Conservation (phyloP, 2,888 invertebrate species). For the Linyphia triangularis region DNA sequence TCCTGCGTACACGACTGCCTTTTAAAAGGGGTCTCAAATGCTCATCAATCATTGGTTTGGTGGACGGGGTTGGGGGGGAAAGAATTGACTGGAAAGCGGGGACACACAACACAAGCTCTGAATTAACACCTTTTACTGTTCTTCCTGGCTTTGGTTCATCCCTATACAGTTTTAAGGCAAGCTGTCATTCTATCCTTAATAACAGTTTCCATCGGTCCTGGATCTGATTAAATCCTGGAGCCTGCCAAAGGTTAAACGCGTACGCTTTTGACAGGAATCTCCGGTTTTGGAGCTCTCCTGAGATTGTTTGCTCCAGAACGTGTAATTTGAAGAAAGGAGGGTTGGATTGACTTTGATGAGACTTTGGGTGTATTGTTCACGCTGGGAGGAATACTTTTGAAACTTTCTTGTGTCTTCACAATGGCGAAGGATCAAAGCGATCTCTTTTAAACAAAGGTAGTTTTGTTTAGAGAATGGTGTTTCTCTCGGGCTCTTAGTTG, state of each 20-base stretch:
- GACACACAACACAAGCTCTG: constrained; percentile 53
- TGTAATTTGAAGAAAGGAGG: constrained; percentile 63
- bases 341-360: neutral
- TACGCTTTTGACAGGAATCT: constrained; percentile 72
- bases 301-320: constrained; percentile 53
- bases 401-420: neutral
- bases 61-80: constrained; percentile 15
- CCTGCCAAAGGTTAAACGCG: constrained; percentile 68
- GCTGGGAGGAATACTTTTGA: neutral
- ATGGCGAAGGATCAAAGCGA: constrained; percentile 70
- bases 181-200: constrained; percentile 74
- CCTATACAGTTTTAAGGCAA: constrained; percentile 42
- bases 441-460: too few relatives aligned
- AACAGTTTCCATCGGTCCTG: constrained; percentile 66
- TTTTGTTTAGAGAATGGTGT: too few relatives aligned
- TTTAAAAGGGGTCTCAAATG: constrained; percentile 75
- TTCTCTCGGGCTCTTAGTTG: too few relatives aligned
- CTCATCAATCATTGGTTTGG: constrained; percentile 71
- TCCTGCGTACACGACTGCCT: constrained; percentile 63
- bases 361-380: neutral
- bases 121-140: constrained; percentile 73
- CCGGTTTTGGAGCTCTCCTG: constrained; percentile 45
- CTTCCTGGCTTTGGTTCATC: constrained; percentile 46
- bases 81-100: constrained; percentile 41
- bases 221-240: constrained; percentile 71